A percentile compares a stretch with the other conserved stretches of the same genome.
Conservation (phyloP, 2,888 invertebrate genomes). For the Ecdyonurus torrentis region DNA sequence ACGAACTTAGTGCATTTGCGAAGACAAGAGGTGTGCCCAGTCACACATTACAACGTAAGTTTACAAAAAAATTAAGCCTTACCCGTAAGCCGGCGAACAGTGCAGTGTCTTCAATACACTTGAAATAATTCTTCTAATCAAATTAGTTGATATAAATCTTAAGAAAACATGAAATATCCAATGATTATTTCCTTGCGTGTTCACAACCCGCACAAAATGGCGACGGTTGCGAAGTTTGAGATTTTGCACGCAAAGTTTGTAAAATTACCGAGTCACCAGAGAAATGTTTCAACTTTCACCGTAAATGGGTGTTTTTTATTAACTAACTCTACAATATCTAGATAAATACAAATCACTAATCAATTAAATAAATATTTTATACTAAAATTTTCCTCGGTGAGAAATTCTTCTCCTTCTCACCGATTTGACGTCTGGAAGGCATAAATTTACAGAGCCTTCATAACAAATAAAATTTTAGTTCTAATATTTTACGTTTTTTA, state of each 20-base stretch:
- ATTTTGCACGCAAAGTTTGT: neutral
- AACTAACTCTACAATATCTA: too few relatives aligned
- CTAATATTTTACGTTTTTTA: neutral
- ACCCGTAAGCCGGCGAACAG: neutral
- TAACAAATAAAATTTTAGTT: neutral
- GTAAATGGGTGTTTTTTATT: too few relatives aligned
- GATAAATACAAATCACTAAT: neutral
- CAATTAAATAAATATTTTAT: neutral
- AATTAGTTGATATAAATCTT: neutral
- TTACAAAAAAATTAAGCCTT: neutral
- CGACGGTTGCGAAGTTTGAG: neutral
- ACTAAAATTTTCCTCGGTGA: slow-evolving; percentile 4
- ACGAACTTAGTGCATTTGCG: neutral
- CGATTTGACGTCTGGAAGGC: slow-evolving; percentile 4
- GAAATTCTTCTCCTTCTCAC: slow-evolving; percentile 9
- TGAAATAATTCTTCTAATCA: neutral
- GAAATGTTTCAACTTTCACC: too few relatives aligned
- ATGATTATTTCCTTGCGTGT: neutral
- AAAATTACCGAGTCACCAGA: neutral
- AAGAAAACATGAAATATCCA: neutral
- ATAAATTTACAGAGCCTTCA: neutral
- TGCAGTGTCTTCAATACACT: neutral
- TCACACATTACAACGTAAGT: neutral
- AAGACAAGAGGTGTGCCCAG: neutral
- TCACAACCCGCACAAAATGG: slow-evolving; percentile 1